Base-by-base conservation (phyloP, 2,797 vertebrate genomes). In the Neopelma chrysocephalum region DNA sequence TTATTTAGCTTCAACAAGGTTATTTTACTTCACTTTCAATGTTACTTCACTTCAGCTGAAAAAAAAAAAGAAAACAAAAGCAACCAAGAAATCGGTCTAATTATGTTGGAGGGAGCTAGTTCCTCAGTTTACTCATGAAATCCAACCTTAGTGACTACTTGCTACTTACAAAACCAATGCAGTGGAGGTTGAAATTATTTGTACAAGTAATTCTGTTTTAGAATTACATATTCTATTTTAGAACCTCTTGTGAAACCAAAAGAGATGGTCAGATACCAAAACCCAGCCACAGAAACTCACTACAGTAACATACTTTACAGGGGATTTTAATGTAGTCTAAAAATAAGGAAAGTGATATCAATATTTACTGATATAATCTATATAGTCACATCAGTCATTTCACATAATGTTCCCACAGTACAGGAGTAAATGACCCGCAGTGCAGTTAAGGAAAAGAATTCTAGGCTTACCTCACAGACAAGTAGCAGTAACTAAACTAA, bases 401-500 rank as follows among this genome's bases (percentile, higher is more conserved):
- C 31, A 87, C 19, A 18, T 80, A 25, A 56, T n/a, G 1, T 50
- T 73, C 21, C 43, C 25, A 31, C 26, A 92, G 17, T n/a, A 79
- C 11, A 87, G 34, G 31, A 85, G 17, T 22, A 91, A 95, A 85
- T 42, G 42, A 56, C 70, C 36, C 17, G 75, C 26, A 61, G 40
- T 72, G 53, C 50, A 90, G 84, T 68, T 72, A 93, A 11, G 13
- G 36, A 58, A 71, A 73, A 78, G 20, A 92, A 91, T 91, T 96
- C 89, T 70, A 94, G 51, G n/a, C 32, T 64, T 82, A 91, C 58
- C 60, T 90, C 60, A 29, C 22, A 90, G 68, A 78, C 15, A 81
- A 92, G 78, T 57, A 91, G 60, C 36, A 82, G 89, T 36, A 94
- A 83, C 76, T 95, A 94, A 97, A 89, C 80, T 90, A 90, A 82